phyloP scores from a whole-genome alignment of 2,113 vertebrate genomes.

The Nettapus auritus region DNA sequence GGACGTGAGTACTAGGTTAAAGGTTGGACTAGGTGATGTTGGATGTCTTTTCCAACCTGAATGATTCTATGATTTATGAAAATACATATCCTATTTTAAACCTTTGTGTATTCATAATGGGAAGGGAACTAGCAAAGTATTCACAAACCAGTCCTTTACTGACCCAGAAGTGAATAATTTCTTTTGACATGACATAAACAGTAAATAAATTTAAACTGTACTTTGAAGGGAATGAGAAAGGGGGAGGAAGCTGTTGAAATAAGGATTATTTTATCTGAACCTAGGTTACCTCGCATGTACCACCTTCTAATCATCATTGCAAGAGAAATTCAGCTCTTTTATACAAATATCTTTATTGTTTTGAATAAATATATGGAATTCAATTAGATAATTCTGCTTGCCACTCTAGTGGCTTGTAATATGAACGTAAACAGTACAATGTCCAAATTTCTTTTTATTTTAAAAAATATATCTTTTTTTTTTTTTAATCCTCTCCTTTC shows the following conservation, averaged over 20 bases:
- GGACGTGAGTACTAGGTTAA: no score
- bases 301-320: not conserved
- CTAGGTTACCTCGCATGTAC: not conserved
- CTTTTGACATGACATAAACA: not conserved
- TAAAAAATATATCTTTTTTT: not conserved
- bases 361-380: not conserved
- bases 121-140: not conserved
- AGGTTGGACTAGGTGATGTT: no score
- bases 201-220: not conserved
- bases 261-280: not conserved
- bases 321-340: not conserved
- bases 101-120: not conserved
- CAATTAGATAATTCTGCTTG: not conserved
- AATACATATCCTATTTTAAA: not conserved
- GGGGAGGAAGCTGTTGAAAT: not conserved
- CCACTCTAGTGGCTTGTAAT: not conserved
- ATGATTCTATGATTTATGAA: no score
- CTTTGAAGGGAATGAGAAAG: not conserved
- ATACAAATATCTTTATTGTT: not conserved
- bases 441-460: not conserved
- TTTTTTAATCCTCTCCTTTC: not conserved
- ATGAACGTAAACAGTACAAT: not conserved
- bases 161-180: not conserved
- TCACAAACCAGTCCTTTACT: not conserved
- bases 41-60: no score